Evolutionary conservation across 2,888 invertebrate genomes (phyloP).

Genomic region (Calameuta idolon): DNA sequence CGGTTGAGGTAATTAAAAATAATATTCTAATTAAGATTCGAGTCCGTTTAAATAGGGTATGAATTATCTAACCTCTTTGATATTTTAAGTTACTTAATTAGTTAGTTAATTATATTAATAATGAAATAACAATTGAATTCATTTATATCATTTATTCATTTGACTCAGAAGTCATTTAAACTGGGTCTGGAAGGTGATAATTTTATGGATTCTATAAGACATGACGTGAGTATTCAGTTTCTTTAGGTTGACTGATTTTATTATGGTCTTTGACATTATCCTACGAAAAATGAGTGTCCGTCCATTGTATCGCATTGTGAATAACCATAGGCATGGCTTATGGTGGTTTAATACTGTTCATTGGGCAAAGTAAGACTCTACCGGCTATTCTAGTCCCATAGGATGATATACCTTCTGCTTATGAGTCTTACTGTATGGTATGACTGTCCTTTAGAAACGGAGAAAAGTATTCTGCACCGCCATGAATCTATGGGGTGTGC

Average conservation of each 20-base stretch:
- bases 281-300: not conserved
- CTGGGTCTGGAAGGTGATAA: not conserved
- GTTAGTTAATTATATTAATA: too few relatives aligned
- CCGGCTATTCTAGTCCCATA: not conserved
- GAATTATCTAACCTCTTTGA: not conserved
- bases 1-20: not conserved
- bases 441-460: not conserved
- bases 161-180: not conserved
- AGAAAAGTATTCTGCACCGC: not conserved
- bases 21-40: not conserved
- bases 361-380: not conserved
- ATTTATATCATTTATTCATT: too few relatives aligned
- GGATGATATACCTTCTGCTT: not conserved
- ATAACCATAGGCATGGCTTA: not conserved
- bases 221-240: not conserved
- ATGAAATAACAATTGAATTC: too few relatives aligned
- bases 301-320: not conserved
- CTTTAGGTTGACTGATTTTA: not conserved
- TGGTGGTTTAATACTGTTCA: not conserved
- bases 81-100: too few relatives aligned
- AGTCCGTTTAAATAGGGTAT: not conserved
- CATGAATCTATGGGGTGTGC: not conserved
- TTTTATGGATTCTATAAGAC: not conserved
- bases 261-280: not conserved
- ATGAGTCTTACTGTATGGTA: not conserved